Evolutionary conservation across 2,888 invertebrate genomes (phyloP), one percentile per base, ranked within the genome.

Genomic region (Carpatolechia fugitivella): DNA sequence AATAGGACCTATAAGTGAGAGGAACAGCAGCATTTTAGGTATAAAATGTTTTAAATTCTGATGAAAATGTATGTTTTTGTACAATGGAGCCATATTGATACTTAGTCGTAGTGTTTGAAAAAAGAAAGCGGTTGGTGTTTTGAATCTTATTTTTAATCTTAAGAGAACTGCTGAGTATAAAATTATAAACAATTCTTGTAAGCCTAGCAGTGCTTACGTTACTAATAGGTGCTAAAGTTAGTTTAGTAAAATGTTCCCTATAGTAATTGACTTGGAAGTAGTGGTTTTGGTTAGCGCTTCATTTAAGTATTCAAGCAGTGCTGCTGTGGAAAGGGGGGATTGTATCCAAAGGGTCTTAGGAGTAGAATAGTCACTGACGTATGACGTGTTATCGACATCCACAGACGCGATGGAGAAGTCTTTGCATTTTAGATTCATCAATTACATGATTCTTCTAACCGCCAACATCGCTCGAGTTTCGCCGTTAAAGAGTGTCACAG

Each of bases 191-290:
- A 72, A 76, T 75, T 55, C 74, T 77, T 72, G 87, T 88, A 87
- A 87, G 88, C 85, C 83, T 89, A 87, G 75, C 71, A 68, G 78
- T 75, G 87, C 86, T 89, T 89, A 89, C 85, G 62, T 80, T 66
- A 66, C 76, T 88, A 86, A 78, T 87, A 89, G 83, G 82, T 86
- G 86, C 88, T 90, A 82, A 68, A 87, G 79, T 85, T 86, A 85
- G 81, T 55, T 55, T 92, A 91, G 91, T 91, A 91, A 91, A 91
- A 93, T 94, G 94, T 94, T 94, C 94, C 94, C 94, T 94, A 94
- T 92, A 93, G 91, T 94, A 94, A 94, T 94, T 94, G 94, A 94
- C 94, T 93, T 94, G 93, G 93, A 94, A 92, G 92, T 92, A 92
- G 93, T 92, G 89, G 86, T 78, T 81, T 84, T 79, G 76, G 77